Evolutionary conservation across 2,888 invertebrate species (phyloP).

Genomic region (Cataglyphis livida): DNA sequence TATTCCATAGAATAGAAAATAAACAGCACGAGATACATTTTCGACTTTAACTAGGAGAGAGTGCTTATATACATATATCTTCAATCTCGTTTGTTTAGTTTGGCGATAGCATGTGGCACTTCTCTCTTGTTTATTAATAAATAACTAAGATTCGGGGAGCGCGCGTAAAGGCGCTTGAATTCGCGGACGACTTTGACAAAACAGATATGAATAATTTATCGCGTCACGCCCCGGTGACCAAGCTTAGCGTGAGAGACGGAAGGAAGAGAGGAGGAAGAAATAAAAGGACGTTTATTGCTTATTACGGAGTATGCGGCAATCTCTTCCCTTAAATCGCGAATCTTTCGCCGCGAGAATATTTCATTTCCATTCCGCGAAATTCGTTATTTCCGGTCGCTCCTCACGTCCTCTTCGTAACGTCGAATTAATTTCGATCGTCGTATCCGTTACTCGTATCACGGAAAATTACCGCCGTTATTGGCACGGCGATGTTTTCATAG

Average conservation of each 20-base stretch:
- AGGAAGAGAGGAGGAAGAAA: slow-evolving; percentile 9
- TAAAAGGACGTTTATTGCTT: slow-evolving; percentile 55
- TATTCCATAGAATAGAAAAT: slow-evolving; percentile 30
- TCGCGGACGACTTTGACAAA: slow-evolving; percentile 33
- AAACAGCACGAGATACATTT: background rate
- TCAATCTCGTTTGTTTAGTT: slow-evolving; percentile 8
- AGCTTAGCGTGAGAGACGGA: slow-evolving; percentile 37
- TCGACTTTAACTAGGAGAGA: background rate
- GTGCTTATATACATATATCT: background rate
- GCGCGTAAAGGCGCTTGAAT: slow-evolving; percentile 4
- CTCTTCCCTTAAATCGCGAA: slow-evolving; percentile 66
- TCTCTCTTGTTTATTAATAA: background rate
- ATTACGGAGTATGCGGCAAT: slow-evolving; percentile 66
- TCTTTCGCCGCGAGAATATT: slow-evolving; percentile 62
- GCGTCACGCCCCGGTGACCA: slow-evolving; percentile 52
- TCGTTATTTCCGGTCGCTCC: slow-evolving; percentile 70
- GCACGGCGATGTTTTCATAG: slow-evolving; percentile 28
- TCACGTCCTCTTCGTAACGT: slow-evolving; percentile 43
- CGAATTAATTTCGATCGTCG: slow-evolving; percentile 41
- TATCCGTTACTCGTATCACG: slow-evolving; percentile 22
- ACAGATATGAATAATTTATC: slow-evolving; percentile 73
- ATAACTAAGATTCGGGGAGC: background rate
- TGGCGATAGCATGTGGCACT: background rate
- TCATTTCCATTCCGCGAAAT: slow-evolving; percentile 66
- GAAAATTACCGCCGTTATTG: slow-evolving; percentile 35